A percentile compares a stretch with the other conserved stretches of the same genome.
Conservation (phyloP, 2,888 invertebrate genomes). For the Polydrusus tereticollis region DNA sequence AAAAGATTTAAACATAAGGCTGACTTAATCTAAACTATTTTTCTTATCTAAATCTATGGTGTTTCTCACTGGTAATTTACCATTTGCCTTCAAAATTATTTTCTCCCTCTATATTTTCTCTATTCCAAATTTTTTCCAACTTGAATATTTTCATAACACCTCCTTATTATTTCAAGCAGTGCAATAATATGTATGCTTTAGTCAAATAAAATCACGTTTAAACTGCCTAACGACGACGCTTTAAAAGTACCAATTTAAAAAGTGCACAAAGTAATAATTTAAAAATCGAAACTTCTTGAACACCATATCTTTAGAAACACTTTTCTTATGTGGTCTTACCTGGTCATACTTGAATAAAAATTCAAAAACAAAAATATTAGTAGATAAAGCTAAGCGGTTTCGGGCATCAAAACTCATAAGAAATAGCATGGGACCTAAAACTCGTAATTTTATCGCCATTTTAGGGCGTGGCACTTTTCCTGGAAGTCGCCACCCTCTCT, state of each 20-base stretch:
- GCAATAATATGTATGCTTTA: neutral
- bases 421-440: too few species aligned
- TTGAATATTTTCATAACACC: too few species aligned
- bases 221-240: slow-evolving; percentile 13
- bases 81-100: neutral
- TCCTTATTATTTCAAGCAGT: too few species aligned
- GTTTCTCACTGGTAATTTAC: slow-evolving; percentile 30
- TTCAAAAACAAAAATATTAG: neutral
- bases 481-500: too few species aligned
- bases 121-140: too few species aligned
- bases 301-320: slow-evolving; percentile 43
- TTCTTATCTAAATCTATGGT: slow-evolving; percentile 47
- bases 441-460: neutral
- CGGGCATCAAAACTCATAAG: too few species aligned
- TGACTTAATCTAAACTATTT: slow-evolving; percentile 60
- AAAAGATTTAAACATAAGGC: slow-evolving; percentile 61
- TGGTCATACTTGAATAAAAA: slow-evolving; percentile 21
- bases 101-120: neutral
- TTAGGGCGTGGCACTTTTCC: too few species aligned
- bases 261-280: slow-evolving; percentile 28
- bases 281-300: slow-evolving; percentile 18
- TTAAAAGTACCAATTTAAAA: slow-evolving; percentile 30
- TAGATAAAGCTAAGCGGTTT: neutral
- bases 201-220: neutral
- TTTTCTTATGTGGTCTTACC: slow-evolving; percentile 9